These are phyloP conservation scores for Lasius fuliginosus DNA, from an alignment of 2,888 invertebrate genomes.

Conservation along the genomic window DNA sequence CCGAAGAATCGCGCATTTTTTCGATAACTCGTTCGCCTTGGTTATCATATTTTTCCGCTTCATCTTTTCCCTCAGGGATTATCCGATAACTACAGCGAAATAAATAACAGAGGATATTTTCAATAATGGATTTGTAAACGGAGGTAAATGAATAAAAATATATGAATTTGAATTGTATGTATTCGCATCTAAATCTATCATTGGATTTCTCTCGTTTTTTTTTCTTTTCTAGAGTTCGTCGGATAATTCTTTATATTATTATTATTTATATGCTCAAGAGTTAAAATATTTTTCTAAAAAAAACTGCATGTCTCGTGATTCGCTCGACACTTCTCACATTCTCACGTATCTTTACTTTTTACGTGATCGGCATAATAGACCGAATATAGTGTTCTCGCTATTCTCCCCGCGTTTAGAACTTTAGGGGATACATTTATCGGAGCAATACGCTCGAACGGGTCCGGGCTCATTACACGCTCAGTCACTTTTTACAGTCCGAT, in stretches of 20 bases:
- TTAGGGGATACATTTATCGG: constrained; percentile 55
- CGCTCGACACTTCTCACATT: background rate
- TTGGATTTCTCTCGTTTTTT: background rate
- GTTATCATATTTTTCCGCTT: constrained; percentile 30
- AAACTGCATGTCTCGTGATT: constrained; percentile 8
- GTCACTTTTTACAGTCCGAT: constrained; percentile 54
- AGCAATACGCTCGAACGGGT: constrained; percentile 42
- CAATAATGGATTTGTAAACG: constrained; percentile 21
- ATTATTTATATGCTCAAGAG: background rate
- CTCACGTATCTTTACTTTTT: constrained; percentile 12
- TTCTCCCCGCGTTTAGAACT: constrained; percentile 36
- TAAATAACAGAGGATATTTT: constrained; percentile 6
- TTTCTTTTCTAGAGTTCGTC: background rate
- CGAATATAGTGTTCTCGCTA: constrained; percentile 10
- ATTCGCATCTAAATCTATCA: background rate
- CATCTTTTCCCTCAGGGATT: constrained; percentile 13
- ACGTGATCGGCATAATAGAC: constrained; percentile 31
- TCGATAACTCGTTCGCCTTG: constrained; percentile 40
- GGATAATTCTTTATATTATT: background rate
- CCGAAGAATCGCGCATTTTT: constrained; percentile 29
- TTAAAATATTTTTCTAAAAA: background rate
- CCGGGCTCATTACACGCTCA: constrained; percentile 55
- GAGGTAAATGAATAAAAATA: background rate
- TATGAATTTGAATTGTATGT: background rate
- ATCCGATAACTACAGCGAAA: background rate